Evolutionary conservation across 2,113 vertebrate species (phyloP).

Genomic region (Galeopterus variegatus): DNA sequence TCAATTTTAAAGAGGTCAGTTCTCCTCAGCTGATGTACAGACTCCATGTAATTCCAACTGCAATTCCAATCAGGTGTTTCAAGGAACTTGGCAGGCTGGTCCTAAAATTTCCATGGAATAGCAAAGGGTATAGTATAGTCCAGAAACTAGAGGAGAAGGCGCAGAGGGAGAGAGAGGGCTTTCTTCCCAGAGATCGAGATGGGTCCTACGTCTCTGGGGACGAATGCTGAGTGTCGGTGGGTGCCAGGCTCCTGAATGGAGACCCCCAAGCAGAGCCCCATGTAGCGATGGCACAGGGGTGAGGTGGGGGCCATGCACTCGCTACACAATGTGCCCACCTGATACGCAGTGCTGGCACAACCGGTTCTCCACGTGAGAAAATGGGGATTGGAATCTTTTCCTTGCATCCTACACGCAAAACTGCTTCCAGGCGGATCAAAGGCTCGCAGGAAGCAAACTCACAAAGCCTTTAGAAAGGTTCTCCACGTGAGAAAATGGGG

Average conservation of each 20-base stretch:
- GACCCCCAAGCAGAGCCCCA: not conserved
- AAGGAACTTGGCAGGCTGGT: not conserved
- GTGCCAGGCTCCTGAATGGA: not conserved
- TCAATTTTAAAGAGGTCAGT: no score
- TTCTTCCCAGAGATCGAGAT: rapidly evolving
- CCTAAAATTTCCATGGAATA: not conserved
- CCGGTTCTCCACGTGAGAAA: rapidly evolving
- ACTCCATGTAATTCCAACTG: rapidly evolving
- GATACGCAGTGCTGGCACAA: rapidly evolving
- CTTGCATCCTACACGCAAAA: rapidly evolving
- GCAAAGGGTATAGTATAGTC: no score
- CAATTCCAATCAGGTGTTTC: no score
- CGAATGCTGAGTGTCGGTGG: not conserved
- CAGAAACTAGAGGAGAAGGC: no score
- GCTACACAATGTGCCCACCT: rapidly evolving
- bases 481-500: rapidly evolving
- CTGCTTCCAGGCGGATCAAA: not conserved
- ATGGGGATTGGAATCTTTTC: rapidly evolving
- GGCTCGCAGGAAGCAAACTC: not conserved
- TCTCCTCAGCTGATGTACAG: rapidly evolving
- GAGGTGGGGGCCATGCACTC: not conserved
- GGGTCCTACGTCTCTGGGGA: rapidly evolving
- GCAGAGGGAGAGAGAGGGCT: rapidly evolving
- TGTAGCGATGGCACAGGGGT: not conserved
- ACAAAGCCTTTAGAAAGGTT: not conserved